Evolutionary conservation across 2,113 vertebrate genomes (phyloP), one percentile per base, ranked within the genome.

Genomic region (Zapornia atra): DNA sequence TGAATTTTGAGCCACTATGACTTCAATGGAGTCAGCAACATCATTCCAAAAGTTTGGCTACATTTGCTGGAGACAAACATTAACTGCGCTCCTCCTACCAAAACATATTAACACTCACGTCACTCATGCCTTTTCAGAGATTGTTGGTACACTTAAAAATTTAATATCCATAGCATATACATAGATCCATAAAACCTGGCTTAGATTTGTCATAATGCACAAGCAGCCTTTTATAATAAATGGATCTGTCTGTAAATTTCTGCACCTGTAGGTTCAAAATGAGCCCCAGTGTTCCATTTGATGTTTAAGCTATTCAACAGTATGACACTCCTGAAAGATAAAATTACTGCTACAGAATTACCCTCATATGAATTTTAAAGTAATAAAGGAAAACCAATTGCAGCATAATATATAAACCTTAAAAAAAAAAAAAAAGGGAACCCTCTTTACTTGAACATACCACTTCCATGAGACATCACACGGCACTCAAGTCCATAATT

Each of bases 401-500:
- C 65, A 82, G 40, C 50, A 21, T 50, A 71, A 77, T 78, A 72
- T 6, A 42, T 40, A 68, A 69, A 76, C 5, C 10, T 53, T 34
- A 26, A 8, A 56, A 91, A 57, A 50, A 12, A 10, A 8, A 82
- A 20, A 11, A 12, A 66, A 57, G 57, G 51, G 48, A 86, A 26
- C 18, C 26, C 21, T 73, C 82, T 70, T 63, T 82, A 13, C 46
- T 63, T 20, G 65, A 92, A 44, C 92, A 84, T 68, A 83, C 86
- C 71, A 86, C 24, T 26, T 73, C 92, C 42, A 78, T 79, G 78
- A 94, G 92, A 81, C 69, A 61, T 76, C 86, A 83, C 65, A 85
- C 20, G 65, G 51, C 48, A 34, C 17, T 78, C 69, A 19, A 2
- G n/a, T 21, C 73, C 66, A 42, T 82, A 54, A 95, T 69, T 96